Evolutionary conservation across 2,113 vertebrate species (phyloP), one percentile per base, ranked within the genome.

Genomic region (Anas platyrhynchos): DNA sequence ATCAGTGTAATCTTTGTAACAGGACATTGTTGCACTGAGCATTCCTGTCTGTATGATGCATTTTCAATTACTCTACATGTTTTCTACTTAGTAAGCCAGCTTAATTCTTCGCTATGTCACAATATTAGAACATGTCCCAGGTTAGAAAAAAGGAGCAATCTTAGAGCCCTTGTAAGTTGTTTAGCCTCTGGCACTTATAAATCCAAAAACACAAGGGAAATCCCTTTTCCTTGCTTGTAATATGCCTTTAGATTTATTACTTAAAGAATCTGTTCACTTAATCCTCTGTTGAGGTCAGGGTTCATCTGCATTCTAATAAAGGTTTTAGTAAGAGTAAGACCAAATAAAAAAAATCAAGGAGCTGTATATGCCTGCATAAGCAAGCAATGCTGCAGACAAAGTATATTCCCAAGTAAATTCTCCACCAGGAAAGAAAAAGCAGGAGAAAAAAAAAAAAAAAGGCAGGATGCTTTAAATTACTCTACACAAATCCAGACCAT

Each of bases 191-290:
- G 98, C 98, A 97, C 97, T 98, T 98, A 97, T 98, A 98, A 98
- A 98, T 98, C 98, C 98, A 97, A 97, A 98, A 98, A 98, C 98
- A 98, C 97, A 96, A 94, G 98, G 98, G 98, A 98, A 98, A 98
- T 98, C 98, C 98, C 97, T 95, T 97, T 97, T 97, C 94, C 95
- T 97, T 98, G 96, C 98, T 98, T 98, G 97, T 98, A 98, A 98
- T 98, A 98, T 98, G 97, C 97, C 97, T 98, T 98, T 98, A 98
- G 98, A 98, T 98, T 98, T 98, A 98, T 98, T 98, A 97, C 97
- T 97, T 94, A 97, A 98, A 98, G 98, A 98, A 98, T 97, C 97
- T 97, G 97, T 95, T 98, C 97, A 97, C 96, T 98, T 98, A 98
- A 98, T 98, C 98, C 97, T 97, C 32, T 2, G 85, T 90, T 75